phyloP scores from a whole-genome alignment of 1,140 invertebrate genomes.

The Eriocheir sinensis region DNA sequence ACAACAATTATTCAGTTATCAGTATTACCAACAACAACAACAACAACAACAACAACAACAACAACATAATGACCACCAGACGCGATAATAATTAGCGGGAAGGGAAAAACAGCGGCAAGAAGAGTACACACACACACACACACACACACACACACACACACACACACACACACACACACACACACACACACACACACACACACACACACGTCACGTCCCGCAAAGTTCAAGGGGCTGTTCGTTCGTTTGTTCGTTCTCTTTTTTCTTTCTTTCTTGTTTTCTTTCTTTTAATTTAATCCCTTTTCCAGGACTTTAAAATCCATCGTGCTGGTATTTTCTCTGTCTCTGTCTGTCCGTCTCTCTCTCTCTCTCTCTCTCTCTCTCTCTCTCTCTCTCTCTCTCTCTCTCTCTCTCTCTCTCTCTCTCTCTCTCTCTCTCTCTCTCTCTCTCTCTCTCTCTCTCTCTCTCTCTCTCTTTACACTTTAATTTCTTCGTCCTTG shows the following conservation, averaged over 20 bases:
- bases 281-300: too few relatives aligned
- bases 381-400: neutral
- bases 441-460: neutral
- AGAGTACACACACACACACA: neutral
- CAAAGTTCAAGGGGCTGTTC: too few relatives aligned
- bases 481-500: neutral
- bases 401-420: neutral
- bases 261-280: neutral
- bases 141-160: neutral
- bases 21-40: neutral
- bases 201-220: neutral
- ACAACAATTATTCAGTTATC: neutral
- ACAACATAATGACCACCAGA: too few relatives aligned
- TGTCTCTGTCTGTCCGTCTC: neutral
- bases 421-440: neutral
- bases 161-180: constrained; percentile 22
- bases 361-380: constrained; percentile 9
- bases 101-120: neutral
- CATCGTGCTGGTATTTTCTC: neutral
- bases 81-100: neutral
- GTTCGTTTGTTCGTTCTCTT: too few relatives aligned
- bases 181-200: constrained; percentile 22
- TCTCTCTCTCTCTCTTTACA: neutral
- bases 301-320: neutral
- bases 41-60: too few relatives aligned